A percentile compares a stretch with the other conserved stretches of the same genome.
Evolutionary conservation across 2,888 invertebrate species (phyloP).

Genomic region (Acleris cristana): DNA sequence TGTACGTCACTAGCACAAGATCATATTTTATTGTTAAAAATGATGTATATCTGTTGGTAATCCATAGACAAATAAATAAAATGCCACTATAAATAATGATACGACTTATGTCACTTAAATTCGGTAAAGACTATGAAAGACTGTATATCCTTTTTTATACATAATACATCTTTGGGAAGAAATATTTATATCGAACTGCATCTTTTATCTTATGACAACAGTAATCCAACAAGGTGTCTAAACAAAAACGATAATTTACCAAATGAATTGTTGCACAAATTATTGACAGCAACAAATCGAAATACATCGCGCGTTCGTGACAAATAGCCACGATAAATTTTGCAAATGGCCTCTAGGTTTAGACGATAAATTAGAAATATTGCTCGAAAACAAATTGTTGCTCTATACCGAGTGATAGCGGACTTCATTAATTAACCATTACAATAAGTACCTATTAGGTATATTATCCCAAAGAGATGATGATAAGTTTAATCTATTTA

Average conservation of each 20-base stretch:
- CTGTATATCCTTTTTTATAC: too few relatives aligned
- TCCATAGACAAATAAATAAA: too few relatives aligned
- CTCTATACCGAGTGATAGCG: background rate
- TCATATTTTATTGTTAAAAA: too few relatives aligned
- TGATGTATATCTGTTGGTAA: too few relatives aligned
- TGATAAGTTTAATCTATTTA: too few relatives aligned
- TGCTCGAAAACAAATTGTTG: slow-evolving; percentile 44
- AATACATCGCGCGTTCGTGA: slow-evolving; percentile 54
- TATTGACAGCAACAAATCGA: slow-evolving; percentile 56
- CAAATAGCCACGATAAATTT: slow-evolving; percentile 57
- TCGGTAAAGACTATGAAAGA: too few relatives aligned
- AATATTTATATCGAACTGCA: too few relatives aligned
- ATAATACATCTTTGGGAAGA: too few relatives aligned
- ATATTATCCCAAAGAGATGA: too few relatives aligned
- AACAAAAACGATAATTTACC: slow-evolving; percentile 37
- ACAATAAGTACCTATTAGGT: background rate
- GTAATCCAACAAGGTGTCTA: slow-evolving; percentile 12
- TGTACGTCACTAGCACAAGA: too few relatives aligned
- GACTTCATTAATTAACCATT: slow-evolving; percentile 7
- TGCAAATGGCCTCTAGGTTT: slow-evolving; percentile 52
- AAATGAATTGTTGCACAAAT: slow-evolving; percentile 46
- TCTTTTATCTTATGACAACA: slow-evolving; percentile 15
- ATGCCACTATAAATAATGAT: too few relatives aligned
- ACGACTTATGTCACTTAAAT: too few relatives aligned
- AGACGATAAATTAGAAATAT: slow-evolving; percentile 53